Evolutionary conservation across 2,888 invertebrate species (phyloP).

Genomic region (Julus scanicus): DNA sequence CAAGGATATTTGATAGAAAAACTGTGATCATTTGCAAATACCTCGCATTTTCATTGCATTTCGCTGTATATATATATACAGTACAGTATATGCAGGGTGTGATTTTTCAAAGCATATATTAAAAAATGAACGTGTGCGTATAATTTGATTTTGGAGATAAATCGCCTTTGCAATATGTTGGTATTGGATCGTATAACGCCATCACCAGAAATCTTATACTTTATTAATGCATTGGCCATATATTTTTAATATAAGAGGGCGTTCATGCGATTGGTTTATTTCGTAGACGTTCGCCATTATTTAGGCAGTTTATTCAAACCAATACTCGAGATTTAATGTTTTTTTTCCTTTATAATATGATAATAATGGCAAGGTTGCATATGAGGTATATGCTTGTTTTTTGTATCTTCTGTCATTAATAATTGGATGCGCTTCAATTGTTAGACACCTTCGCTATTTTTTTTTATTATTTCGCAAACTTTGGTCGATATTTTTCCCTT

Average conservation of each 20-base stretch:
- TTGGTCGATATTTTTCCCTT: neutral
- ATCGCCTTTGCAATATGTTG: neutral
- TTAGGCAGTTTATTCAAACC: neutral
- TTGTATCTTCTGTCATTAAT: neutral
- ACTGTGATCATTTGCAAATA: neutral
- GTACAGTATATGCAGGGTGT: no score
- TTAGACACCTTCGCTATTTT: slow-evolving; percentile 29
- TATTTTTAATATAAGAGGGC: neutral
- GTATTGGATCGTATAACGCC: neutral
- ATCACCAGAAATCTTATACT: neutral
- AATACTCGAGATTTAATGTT: slow-evolving; percentile 21
- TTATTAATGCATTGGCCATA: slow-evolving; percentile 33
- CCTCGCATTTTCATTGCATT: neutral
- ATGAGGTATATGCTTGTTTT: neutral
- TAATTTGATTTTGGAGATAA: slow-evolving; percentile 26
- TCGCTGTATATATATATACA: neutral
- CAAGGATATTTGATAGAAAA: neutral
- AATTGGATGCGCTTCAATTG: slow-evolving; percentile 36
- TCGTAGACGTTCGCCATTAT: neutral
- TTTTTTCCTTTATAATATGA: neutral
- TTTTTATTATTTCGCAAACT: neutral
- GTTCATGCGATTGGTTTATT: neutral
- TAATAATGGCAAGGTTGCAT: neutral
- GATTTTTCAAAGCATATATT: neutral
- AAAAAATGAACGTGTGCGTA: neutral